Evolutionary conservation across 2,797 vertebrate genomes (phyloP).

Genomic region (Petrocephalus schoutedeni): DNA sequence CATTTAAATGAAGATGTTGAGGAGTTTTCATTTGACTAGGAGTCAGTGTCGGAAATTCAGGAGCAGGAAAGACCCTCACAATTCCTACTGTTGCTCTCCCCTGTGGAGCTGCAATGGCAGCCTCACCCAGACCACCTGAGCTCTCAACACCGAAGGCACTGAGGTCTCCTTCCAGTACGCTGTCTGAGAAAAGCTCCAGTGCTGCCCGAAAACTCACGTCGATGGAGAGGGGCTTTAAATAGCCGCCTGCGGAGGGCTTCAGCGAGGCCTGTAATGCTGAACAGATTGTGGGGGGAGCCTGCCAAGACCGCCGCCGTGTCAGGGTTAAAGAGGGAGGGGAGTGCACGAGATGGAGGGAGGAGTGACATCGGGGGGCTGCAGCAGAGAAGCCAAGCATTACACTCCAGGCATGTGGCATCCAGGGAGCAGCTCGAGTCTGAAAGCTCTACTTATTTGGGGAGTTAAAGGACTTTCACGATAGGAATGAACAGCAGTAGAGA

Average conservation of each 20-base stretch:
- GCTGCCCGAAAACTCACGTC: neutral
- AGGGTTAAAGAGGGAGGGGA: constrained; percentile 35
- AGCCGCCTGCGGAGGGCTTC: neutral
- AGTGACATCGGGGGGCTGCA: neutral
- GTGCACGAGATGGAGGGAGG: constrained; percentile 33
- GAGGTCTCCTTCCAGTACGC: neutral
- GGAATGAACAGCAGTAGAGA: constrained; percentile 37
- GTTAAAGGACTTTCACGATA: constrained; percentile 37
- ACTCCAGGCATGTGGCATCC: constrained; percentile 49
- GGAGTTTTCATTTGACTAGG: neutral
- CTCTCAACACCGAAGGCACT: neutral
- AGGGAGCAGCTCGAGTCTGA: constrained; percentile 47
- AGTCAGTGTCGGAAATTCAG: neutral
- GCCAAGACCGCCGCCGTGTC: neutral
- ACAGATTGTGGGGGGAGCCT: neutral
- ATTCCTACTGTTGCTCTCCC: neutral
- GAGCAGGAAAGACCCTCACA: neutral
- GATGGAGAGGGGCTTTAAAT: neutral
- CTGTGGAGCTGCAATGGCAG: neutral
- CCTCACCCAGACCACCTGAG: neutral
- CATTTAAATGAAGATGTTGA: neutral
- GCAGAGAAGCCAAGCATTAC: constrained; percentile 6
- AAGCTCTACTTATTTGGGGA: constrained; percentile 38
- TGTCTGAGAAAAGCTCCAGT: neutral
- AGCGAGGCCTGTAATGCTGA: neutral